Percentiles rank a stretch among this genome's conserved stretches.
Conservation (phyloP, 2,797 vertebrate species). For the Gila robusta region DNA sequence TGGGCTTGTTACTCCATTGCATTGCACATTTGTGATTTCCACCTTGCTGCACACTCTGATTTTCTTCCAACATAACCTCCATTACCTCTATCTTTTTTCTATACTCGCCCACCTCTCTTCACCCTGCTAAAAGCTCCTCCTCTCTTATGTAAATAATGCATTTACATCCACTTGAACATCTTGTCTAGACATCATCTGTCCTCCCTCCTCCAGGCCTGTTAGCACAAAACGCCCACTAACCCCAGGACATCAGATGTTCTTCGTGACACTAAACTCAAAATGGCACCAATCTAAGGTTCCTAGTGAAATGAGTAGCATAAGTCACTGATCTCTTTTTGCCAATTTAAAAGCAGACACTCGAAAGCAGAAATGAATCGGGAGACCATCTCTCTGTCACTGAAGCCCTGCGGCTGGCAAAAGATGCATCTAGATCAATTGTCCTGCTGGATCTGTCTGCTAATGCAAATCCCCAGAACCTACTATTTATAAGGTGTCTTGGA, state of each 20-base stretch:
- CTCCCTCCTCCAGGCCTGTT: neutral
- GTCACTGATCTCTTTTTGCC: neutral
- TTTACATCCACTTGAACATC: slow-evolving; percentile 24
- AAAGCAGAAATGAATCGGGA: neutral
- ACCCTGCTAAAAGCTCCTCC: slow-evolving; percentile 11
- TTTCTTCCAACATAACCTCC: slow-evolving; percentile 19
- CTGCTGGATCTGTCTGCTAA: neutral
- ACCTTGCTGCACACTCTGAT: neutral
- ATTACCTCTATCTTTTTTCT: neutral
- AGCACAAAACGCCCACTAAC: slow-evolving; percentile 9
- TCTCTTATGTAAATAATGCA: slow-evolving; percentile 31
- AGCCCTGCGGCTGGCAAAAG: neutral
- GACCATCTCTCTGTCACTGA: neutral
- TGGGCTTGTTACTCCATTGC: neutral
- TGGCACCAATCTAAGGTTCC: neutral
- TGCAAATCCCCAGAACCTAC: neutral
- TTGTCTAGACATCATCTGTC: slow-evolving; percentile 33
- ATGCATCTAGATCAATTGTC: neutral
- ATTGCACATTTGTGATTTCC: neutral
- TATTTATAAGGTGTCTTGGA: neutral
- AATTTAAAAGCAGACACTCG: neutral
- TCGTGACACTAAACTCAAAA: slow-evolving; percentile 2
- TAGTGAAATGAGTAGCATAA: neutral
- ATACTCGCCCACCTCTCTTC: slow-evolving; percentile 2
- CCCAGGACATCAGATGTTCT: slow-evolving; percentile 12